A percentile compares a stretch with the other conserved stretches of the same genome.
These are phyloP conservation scores for Ametastegia equiseti DNA, from an alignment of 2,888 invertebrate species.

Conservation along the genomic window DNA sequence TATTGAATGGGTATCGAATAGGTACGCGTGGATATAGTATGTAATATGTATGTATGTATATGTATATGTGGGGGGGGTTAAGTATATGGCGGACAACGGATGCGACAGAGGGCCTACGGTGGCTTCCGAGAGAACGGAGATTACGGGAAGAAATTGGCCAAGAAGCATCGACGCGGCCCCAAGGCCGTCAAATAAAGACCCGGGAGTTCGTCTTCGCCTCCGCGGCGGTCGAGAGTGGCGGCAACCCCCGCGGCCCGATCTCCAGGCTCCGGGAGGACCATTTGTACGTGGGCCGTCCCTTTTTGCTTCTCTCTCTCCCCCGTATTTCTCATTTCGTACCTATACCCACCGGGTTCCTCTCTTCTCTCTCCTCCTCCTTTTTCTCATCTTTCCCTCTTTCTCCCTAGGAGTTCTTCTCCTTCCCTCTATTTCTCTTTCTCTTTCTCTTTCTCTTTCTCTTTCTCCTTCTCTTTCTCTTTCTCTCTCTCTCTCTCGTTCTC, in stretches of 20 bases:
- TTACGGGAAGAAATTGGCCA: slow-evolving; percentile 45
- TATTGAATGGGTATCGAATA: slow-evolving; percentile 6
- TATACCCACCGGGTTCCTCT: slow-evolving; percentile 48
- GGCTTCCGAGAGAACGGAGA: slow-evolving; percentile 47
- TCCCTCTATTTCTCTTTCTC: slow-evolving; percentile 52
- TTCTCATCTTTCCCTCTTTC: slow-evolving; percentile 46
- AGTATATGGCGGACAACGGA: slow-evolving; percentile 30
- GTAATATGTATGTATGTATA: no score
- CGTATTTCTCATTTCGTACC: slow-evolving; percentile 47
- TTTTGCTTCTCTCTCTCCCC: slow-evolving; percentile 41
- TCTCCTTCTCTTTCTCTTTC: slow-evolving; percentile 44
- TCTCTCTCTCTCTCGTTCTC: slow-evolving; percentile 49
- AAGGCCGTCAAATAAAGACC: slow-evolving; percentile 48
- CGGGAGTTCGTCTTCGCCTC: slow-evolving; percentile 46
- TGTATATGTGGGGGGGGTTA: not conserved
- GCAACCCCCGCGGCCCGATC: slow-evolving; percentile 48
- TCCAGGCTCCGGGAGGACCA: slow-evolving; percentile 53
- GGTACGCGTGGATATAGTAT: not conserved
- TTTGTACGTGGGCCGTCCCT: slow-evolving; percentile 54
- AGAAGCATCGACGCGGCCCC: slow-evolving; percentile 39
- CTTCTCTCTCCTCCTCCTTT: slow-evolving; percentile 51
- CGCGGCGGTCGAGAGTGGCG: slow-evolving; percentile 42
- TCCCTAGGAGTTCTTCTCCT: slow-evolving; percentile 44
- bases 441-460: slow-evolving; percentile 40
- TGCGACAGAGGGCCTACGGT: slow-evolving; percentile 26